A percentile compares a stretch with the other conserved stretches of the same genome.
phyloP scores from a whole-genome alignment of 2,888 invertebrate species.

The Tyria jacobaeae region DNA sequence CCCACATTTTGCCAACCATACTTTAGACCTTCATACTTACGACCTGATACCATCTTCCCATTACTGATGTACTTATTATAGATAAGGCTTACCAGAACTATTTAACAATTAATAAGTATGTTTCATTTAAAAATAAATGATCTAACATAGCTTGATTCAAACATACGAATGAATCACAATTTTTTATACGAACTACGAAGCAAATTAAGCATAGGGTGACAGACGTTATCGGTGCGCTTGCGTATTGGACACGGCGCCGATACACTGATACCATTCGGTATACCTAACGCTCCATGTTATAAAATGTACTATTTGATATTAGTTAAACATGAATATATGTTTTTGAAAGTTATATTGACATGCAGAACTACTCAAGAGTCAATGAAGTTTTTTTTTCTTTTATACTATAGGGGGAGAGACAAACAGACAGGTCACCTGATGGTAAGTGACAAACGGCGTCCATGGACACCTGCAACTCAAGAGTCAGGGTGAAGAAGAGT shows the following conservation, averaged over 20 bases:
- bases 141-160: constrained; percentile 8
- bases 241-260: constrained; percentile 49
- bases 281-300: constrained; percentile 26
- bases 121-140: neutral
- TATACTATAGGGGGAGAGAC: no score
- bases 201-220: constrained; percentile 18
- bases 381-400: neutral
- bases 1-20: no score
- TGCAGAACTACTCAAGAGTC: neutral
- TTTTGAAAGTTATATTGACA: no score
- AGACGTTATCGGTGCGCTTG: constrained; percentile 41
- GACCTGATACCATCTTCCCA: neutral
- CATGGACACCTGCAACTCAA: no score
- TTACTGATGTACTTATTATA: no score
- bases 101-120: no score
- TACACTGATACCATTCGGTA: constrained; percentile 42
- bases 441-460: no score
- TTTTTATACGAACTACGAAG: constrained; percentile 9
- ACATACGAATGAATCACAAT: constrained; percentile 17
- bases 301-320: constrained; percentile 9
- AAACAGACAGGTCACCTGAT: no score
- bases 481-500: no score
- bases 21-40: no score
- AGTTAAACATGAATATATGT: constrained; percentile 2
- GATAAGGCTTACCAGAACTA: neutral